Evolutionary conservation across 2,797 vertebrate species (phyloP).

Genomic region (Notolabrus celidotus): DNA sequence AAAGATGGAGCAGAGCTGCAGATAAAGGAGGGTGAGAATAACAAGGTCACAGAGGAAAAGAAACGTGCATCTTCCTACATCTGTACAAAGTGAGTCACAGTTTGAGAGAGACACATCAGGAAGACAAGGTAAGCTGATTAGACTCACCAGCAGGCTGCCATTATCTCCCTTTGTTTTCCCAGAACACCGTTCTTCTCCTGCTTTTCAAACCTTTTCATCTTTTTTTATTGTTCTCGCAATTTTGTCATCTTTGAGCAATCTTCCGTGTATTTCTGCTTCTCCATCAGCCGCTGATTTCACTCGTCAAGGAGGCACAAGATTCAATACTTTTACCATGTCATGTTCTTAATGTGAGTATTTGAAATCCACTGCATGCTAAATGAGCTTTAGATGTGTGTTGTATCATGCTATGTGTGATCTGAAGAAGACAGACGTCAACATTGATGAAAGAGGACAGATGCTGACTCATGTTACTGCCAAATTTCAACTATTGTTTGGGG

Average conservation of each 20-base stretch:
- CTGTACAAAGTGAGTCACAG: neutral
- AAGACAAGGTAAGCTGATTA: constrained; percentile 21
- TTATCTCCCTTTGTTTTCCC: neutral
- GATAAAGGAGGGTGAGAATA: constrained; percentile 3
- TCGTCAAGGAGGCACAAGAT: no score
- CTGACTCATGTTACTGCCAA: no score
- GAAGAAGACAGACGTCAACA: no score
- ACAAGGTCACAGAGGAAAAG: constrained; percentile 13
- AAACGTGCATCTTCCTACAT: neutral
- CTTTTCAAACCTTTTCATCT: neutral
- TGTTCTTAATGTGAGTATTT: no score
- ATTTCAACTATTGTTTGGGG: no score
- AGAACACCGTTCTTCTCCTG: neutral
- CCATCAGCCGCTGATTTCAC: no score
- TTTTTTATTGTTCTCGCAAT: neutral
- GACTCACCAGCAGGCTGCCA: constrained; percentile 1
- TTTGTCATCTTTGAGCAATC: neutral
- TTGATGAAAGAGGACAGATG: no score
- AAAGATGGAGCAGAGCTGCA: neutral
- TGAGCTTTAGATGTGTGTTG: no score
- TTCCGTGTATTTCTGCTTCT: no score
- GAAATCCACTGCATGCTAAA: no score
- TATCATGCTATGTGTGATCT: no score
- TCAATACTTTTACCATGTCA: no score
- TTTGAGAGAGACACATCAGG: neutral